Conservation (phyloP, 2,797 vertebrate species). For the Uromys caudimaculatus region DNA sequence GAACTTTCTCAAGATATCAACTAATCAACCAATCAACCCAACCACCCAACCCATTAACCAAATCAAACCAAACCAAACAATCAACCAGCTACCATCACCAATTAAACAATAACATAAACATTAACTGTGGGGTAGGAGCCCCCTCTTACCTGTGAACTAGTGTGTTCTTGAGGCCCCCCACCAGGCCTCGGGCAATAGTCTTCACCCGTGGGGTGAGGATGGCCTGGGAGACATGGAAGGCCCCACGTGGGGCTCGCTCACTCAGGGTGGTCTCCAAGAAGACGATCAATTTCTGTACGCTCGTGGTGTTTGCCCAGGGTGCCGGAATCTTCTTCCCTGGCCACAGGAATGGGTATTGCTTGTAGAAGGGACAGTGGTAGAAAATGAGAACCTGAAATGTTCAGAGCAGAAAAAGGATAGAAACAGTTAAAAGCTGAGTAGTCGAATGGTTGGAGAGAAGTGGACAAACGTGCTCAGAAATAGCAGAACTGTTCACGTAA, state of each 20-base stretch:
- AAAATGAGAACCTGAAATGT: constrained; percentile 94
- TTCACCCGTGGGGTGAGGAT: constrained; percentile 95
- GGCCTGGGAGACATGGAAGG: constrained; percentile 98
- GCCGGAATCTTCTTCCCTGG: constrained; percentile 97
- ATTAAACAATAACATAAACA: not conserved
- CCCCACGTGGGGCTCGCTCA: constrained; percentile 91
- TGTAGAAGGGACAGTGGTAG: constrained; percentile 93
- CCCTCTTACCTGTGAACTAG: constrained; percentile 94
- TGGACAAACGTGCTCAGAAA: not conserved
- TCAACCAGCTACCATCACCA: not conserved
- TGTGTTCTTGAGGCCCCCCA: constrained; percentile 94
- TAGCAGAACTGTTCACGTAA: not conserved
- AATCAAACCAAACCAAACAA: not conserved
- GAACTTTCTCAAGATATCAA: not conserved
- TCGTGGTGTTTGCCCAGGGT: constrained; percentile 98
- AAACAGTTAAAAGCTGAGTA: not conserved
- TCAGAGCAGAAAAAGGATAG: constrained; percentile 39
- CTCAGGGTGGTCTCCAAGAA: constrained; percentile 95
- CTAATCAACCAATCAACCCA: not conserved
- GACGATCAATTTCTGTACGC: constrained; percentile 93
- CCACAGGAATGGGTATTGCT: constrained; percentile 92
- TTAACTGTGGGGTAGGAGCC: not conserved
- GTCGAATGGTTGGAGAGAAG: not conserved
- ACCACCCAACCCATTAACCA: not conserved
- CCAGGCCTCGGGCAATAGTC: constrained; percentile 93